These are phyloP conservation scores for Peucedramus taeniatus DNA, from an alignment of 2,113 vertebrate genomes.

Conservation along the genomic window DNA sequence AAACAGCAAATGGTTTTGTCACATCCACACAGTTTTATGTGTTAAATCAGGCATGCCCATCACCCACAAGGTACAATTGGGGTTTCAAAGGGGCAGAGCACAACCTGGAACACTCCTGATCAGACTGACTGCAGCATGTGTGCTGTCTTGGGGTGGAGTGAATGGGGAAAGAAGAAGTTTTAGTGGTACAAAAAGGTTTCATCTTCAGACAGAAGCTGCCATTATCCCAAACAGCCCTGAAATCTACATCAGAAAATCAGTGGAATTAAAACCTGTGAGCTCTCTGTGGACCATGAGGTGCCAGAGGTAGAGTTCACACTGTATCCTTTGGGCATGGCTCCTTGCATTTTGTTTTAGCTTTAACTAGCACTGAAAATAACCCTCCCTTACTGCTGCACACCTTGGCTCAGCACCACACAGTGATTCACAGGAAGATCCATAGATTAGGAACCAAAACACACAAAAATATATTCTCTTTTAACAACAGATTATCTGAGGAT, in stretches of 20 bases:
- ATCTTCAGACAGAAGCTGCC: constrained; percentile 73
- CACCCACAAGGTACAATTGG: background rate
- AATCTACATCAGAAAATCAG: constrained; percentile 81
- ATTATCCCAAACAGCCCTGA: constrained; percentile 86
- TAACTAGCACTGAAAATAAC: background rate
- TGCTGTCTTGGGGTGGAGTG: background rate
- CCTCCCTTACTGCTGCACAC: background rate
- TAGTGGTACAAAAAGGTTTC: background rate
- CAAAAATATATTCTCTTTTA: background rate
- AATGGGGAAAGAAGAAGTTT: background rate
- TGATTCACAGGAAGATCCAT: background rate
- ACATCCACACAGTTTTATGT: background rate
- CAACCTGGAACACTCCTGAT: background rate
- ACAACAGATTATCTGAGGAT: background rate
- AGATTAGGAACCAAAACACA: background rate
- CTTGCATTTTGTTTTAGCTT: background rate
- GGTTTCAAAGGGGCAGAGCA: background rate
- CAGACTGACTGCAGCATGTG: background rate
- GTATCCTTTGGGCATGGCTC: background rate
- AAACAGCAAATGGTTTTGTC: background rate
- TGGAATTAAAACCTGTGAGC: constrained; percentile 80
- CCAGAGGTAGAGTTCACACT: constrained; percentile 72
- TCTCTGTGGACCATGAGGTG: constrained; percentile 81
- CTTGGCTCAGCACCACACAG: background rate
- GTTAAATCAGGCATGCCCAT: background rate